Conservation (phyloP, 2,888 invertebrate genomes). For the Chromoteleia sp. region DNA sequence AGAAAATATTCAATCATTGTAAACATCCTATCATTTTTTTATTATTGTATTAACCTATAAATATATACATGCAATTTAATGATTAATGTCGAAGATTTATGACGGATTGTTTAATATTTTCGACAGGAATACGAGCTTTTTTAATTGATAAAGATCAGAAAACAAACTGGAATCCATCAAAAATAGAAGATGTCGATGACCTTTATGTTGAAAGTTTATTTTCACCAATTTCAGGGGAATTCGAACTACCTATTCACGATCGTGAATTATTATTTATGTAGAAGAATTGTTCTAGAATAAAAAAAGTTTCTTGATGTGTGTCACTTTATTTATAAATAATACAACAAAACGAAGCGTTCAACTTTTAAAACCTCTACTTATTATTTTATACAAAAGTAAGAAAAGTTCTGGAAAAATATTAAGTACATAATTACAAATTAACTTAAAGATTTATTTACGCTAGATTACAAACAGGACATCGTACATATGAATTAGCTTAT, state of each 20-base stretch:
- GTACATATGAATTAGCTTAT: constrained; percentile 60
- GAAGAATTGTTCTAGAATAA: not conserved
- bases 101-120: too few relatives aligned
- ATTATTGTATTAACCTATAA: too few relatives aligned
- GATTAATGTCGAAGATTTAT: too few relatives aligned
- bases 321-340: constrained; percentile 60
- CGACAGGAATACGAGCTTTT: too few relatives aligned
- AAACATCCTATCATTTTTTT: too few relatives aligned
- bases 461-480: constrained; percentile 58
- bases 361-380: constrained; percentile 32
- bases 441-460: constrained; percentile 54
- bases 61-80: too few relatives aligned
- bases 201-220: constrained; percentile 92
- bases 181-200: constrained; percentile 90
- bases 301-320: constrained; percentile 7
- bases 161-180: constrained; percentile 95
- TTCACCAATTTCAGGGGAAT: constrained; percentile 88
- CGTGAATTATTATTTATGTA: constrained; percentile 22
- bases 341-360: constrained; percentile 51
- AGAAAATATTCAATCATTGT: too few relatives aligned
- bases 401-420: constrained; percentile 38
- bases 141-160: constrained; percentile 93
- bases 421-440: constrained; percentile 52
- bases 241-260: constrained; percentile 20
- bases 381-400: constrained; percentile 48